A percentile compares a stretch with the other conserved stretches of the same genome.
phyloP scores from a whole-genome alignment of 2,113 vertebrate species.

The human region DNA sequence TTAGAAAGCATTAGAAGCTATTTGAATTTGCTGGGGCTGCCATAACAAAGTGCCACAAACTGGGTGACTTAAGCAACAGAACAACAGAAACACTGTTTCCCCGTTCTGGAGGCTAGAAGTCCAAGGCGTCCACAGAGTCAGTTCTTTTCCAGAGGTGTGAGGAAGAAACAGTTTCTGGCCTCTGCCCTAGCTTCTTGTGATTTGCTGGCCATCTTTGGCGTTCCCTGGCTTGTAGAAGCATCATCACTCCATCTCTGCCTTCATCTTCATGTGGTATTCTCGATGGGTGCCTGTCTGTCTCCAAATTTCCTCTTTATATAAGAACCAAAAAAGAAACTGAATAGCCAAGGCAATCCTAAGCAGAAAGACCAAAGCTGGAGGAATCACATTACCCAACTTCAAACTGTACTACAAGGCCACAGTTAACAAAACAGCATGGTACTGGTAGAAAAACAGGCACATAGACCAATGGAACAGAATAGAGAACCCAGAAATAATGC shows the following conservation, averaged over 20 bases:
- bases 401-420: too few relatives aligned
- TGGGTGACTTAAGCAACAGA: background rate
- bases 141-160: background rate
- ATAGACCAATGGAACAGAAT: too few relatives aligned
- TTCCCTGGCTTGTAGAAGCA: background rate
- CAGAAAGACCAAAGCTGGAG: too few relatives aligned
- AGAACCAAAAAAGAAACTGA: background rate
- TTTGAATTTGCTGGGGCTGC: background rate
- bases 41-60: background rate
- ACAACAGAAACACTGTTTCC: background rate
- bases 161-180: too few relatives aligned
- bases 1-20: background rate
- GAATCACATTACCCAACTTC: too few relatives aligned
- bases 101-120: background rate
- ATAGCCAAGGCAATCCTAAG: too few relatives aligned
- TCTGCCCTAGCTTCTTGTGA: background rate
- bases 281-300: background rate
- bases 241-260: background rate
- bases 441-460: too few relatives aligned
- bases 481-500: too few relatives aligned
- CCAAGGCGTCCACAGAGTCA: background rate
- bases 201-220: background rate
- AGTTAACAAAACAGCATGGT: too few relatives aligned
- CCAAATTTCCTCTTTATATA: background rate
- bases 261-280: background rate